These are phyloP conservation scores for Cydia amplana DNA, from an alignment of 1,140 invertebrate genomes.

Conservation along the genomic window DNA sequence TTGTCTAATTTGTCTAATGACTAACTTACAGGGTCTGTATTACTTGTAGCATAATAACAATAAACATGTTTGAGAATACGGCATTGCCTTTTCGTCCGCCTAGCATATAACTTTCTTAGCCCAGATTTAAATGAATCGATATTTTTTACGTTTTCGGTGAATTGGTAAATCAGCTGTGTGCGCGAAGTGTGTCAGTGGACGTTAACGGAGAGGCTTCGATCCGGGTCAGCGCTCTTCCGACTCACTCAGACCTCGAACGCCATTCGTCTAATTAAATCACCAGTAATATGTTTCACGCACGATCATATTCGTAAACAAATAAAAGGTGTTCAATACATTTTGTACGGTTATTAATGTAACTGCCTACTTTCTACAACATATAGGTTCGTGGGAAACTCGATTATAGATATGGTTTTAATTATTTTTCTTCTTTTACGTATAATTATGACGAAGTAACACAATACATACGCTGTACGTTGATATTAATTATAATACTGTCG, in stretches of 20 bases:
- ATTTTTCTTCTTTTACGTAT: too few species aligned
- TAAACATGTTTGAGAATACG: background rate
- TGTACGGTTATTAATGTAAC: background rate
- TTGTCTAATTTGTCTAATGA: background rate
- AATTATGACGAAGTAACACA: too few species aligned
- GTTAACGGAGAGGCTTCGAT: slow-evolving; percentile 52
- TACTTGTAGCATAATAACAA: too few species aligned
- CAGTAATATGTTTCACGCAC: slow-evolving; percentile 26
- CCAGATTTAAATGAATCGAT: background rate
- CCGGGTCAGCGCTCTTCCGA: slow-evolving; percentile 40
- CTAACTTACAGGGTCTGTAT: background rate
- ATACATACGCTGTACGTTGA: too few species aligned
- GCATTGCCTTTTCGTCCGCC: background rate
- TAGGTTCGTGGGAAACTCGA: background rate
- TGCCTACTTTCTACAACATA: background rate
- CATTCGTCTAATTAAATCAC: slow-evolving; percentile 19
- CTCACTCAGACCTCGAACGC: background rate
- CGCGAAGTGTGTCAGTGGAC: slow-evolving; percentile 63
- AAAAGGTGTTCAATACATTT: background rate
- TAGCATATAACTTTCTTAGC: background rate
- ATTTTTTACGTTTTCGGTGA: slow-evolving; percentile 34
- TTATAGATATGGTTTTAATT: too few species aligned
- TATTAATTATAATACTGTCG: too few species aligned
- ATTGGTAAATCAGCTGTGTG: slow-evolving; percentile 54
- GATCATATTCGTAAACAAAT: slow-evolving; percentile 12